phyloP scores from a whole-genome alignment of 2,888 invertebrate genomes.

The Eilema griseolum region DNA sequence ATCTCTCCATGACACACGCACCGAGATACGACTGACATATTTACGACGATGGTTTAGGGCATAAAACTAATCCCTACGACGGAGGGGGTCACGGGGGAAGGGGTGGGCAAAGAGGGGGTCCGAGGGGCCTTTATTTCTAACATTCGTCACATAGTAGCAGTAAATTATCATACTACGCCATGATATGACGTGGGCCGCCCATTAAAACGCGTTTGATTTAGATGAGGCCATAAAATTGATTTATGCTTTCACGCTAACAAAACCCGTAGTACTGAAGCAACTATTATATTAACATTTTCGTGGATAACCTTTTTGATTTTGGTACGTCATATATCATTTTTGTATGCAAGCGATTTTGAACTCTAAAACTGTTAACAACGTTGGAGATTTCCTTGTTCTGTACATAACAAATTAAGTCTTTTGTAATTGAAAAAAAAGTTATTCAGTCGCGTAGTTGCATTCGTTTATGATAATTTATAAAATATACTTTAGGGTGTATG shows the following conservation, averaged over 20 bases:
- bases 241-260: slow-evolving; percentile 87
- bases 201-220: slow-evolving; percentile 88
- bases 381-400: slow-evolving; percentile 40
- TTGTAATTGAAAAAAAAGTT: slow-evolving; percentile 82
- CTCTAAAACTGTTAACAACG: slow-evolving; percentile 36
- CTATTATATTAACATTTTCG: slow-evolving; percentile 88
- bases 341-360: slow-evolving; percentile 38
- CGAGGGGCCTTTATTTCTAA: slow-evolving; percentile 85
- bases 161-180: slow-evolving; percentile 87
- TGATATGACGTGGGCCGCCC: slow-evolving; percentile 88
- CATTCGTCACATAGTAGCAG: slow-evolving; percentile 88
- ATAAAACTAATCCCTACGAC: slow-evolving; percentile 83
- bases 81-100: slow-evolving; percentile 54
- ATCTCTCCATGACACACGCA: slow-evolving; percentile 75
- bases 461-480: slow-evolving; percentile 59
- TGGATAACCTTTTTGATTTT: slow-evolving; percentile 81
- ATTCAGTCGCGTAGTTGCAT: slow-evolving; percentile 83
- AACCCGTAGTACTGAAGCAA: slow-evolving; percentile 86
- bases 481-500: slow-evolving; percentile 58
- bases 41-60: slow-evolving; percentile 83
- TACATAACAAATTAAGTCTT: slow-evolving; percentile 73
- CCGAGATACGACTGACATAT: slow-evolving; percentile 85
- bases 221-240: slow-evolving; percentile 88
- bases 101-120: slow-evolving; percentile 58
- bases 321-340: slow-evolving; percentile 71